These are phyloP conservation scores for Melitaea athalia DNA, from an alignment of 2,888 invertebrate species.

Conservation along the genomic window DNA sequence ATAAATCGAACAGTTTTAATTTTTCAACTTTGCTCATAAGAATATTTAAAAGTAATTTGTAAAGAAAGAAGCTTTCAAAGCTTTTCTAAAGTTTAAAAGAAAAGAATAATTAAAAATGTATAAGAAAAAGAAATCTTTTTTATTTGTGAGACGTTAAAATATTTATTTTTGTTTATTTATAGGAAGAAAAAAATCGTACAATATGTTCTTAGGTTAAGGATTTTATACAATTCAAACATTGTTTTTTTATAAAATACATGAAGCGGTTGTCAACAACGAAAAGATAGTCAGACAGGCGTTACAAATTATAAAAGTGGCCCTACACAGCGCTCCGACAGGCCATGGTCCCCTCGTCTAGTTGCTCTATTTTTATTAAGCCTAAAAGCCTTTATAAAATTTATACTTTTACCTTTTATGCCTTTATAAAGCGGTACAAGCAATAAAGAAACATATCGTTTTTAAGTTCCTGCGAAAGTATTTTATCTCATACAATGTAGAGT, in stretches of 20 bases:
- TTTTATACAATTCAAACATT: not conserved
- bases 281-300: conserved; percentile 26
- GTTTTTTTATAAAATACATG: conserved; percentile 18
- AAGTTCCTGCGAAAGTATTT: conserved; percentile 13
- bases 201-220: not conserved
- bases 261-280: conserved; percentile 27
- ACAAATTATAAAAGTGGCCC: conserved; percentile 28
- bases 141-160: no score
- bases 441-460: not conserved
- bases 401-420: conserved; percentile 17
- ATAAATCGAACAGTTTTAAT: no score
- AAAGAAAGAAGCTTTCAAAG: no score
- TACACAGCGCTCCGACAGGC: conserved; percentile 18
- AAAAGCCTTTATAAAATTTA: not conserved
- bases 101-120: no score
- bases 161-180: not conserved
- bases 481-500: conserved; percentile 6
- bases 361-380: conserved; percentile 19
- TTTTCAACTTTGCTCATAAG: no score
- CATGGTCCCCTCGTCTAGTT: conserved; percentile 12
- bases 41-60: no score
- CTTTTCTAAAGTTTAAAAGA: no score
- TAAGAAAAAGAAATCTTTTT: no score
- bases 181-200: not conserved
- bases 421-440: not conserved